Conservation (phyloP, 2,113 vertebrate genomes). For the Psettodes erumei region DNA sequence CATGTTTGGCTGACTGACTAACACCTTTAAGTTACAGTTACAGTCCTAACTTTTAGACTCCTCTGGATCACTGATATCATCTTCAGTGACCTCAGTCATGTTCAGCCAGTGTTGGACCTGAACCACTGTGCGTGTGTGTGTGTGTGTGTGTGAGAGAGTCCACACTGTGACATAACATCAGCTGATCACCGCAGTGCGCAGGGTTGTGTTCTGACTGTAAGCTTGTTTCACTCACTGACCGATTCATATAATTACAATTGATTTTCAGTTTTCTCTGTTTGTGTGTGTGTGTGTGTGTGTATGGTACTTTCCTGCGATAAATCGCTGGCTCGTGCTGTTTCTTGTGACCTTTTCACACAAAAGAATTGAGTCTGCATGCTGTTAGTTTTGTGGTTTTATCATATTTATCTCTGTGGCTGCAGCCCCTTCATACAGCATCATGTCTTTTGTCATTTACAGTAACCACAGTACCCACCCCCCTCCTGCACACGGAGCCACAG, state of each 20-base stretch:
- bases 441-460: not conserved
- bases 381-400: not conserved
- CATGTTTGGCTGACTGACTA: no score
- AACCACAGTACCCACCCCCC: no score
- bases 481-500: no score
- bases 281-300: conserved; percentile 16
- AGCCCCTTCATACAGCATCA: not conserved
- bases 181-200: conserved; percentile 15
- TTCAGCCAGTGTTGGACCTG: no score
- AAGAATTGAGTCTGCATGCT: not conserved
- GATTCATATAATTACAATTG: conserved; percentile 66
- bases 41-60: no score
- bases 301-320: not conserved
- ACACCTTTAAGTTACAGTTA: no score
- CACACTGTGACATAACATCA: conserved; percentile 24
- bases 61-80: no score
- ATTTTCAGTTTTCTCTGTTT: conserved; percentile 38
- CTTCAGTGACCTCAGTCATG: no score
- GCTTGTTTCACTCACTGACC: conserved; percentile 35
- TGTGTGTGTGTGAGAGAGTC: no score
- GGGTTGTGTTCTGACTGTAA: conserved; percentile 37
- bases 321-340: not conserved
- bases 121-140: not conserved
- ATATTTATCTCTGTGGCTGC: not conserved
- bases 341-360: not conserved